Evolutionary conservation across 64 coral and sea anemone species (phyloP).

Genomic region (Hydrozoanthus tunicans): DNA sequence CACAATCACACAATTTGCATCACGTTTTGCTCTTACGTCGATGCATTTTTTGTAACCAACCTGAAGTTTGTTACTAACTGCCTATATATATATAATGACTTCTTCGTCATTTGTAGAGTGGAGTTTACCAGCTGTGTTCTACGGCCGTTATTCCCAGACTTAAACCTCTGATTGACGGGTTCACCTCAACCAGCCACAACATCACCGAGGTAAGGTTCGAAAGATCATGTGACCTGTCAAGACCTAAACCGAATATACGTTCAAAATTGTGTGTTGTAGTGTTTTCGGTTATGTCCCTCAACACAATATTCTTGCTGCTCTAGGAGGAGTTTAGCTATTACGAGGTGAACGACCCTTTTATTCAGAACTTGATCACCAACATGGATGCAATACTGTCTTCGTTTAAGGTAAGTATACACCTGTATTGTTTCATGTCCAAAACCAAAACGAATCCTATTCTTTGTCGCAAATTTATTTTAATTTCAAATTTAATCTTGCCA

Average conservation of each 20-base stretch:
- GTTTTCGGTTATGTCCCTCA: neutral
- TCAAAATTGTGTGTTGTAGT: neutral
- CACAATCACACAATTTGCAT: too few species aligned
- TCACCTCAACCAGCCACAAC: constrained; percentile 89
- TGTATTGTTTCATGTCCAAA: neutral
- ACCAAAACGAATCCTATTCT: neutral
- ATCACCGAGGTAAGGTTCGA: constrained; percentile 83
- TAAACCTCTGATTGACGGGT: constrained; percentile 90
- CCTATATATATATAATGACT: neutral
- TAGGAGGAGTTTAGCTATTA: constrained; percentile 95
- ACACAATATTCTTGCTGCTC: neutral
- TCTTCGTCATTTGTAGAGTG: constrained; percentile 54
- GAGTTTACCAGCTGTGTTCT: constrained; percentile 80
- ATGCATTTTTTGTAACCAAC: too few species aligned
- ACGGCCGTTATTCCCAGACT: constrained; percentile 85
- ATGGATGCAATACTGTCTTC: constrained; percentile 81
- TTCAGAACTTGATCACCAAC: constrained; percentile 96
- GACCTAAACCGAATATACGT: too few species aligned
- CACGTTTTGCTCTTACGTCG: too few species aligned
- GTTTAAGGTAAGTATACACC: constrained; percentile 70
- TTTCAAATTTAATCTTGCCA: neutral
- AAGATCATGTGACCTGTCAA: too few species aligned
- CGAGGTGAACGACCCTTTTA: constrained; percentile 96
- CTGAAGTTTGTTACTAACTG: neutral
- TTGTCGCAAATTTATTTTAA: neutral